phyloP scores from a whole-genome alignment of 1,140 invertebrate genomes.

The Brachionus asplanchnoidis region DNA sequence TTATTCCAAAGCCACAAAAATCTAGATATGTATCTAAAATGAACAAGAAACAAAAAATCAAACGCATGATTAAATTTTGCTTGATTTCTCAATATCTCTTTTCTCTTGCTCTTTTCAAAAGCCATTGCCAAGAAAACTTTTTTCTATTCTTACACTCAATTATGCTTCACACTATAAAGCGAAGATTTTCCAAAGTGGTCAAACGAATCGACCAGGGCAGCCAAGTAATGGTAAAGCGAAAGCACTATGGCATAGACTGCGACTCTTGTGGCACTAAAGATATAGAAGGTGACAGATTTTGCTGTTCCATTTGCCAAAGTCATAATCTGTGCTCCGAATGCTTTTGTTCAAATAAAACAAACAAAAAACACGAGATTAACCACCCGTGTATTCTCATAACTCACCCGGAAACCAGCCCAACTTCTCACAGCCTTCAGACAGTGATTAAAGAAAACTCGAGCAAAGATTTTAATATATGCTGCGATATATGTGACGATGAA shows the following conservation, averaged over 20 bases:
- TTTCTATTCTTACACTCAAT: neutral
- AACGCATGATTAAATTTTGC: neutral
- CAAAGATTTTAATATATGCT: neutral
- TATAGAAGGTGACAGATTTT: neutral
- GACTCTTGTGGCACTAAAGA: neutral
- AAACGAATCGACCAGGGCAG: neutral
- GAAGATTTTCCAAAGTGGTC: slow-evolving; percentile 4
- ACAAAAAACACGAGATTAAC: neutral
- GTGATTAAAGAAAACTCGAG: neutral
- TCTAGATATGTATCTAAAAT: neutral
- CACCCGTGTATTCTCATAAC: neutral
- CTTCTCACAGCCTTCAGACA: neutral
- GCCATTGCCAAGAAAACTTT: neutral
- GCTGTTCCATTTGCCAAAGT: neutral
- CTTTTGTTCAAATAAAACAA: neutral
- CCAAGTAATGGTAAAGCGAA: neutral
- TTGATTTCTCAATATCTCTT: neutral
- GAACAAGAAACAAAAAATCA: neutral
- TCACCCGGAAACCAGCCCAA: neutral
- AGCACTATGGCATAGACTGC: neutral
- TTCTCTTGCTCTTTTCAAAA: neutral
- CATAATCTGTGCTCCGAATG: slow-evolving; percentile 18
- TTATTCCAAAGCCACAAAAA: slow-evolving; percentile 1
- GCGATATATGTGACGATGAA: neutral
- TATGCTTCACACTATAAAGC: neutral